Percentiles rank a stretch among this genome's conserved stretches.
phyloP scores from a whole-genome alignment of 2,888 invertebrate species.

The Athrips mouffetella region DNA sequence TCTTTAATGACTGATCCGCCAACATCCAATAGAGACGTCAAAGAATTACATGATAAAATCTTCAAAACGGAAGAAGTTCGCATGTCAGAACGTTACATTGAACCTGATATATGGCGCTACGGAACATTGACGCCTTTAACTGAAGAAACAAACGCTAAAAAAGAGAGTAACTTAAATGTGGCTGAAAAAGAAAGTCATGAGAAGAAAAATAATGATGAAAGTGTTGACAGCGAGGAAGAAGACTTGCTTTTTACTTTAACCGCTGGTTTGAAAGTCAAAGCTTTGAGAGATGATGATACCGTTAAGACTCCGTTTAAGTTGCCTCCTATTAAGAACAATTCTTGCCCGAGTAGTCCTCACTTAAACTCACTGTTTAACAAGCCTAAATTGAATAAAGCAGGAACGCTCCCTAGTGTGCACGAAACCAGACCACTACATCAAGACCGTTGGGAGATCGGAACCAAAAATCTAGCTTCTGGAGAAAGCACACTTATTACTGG shows the following conservation, averaged over 20 bases:
- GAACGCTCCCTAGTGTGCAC: conserved; percentile 32
- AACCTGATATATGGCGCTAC: conserved; percentile 35
- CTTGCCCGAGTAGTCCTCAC: conserved; percentile 44
- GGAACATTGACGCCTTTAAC: conserved; percentile 56
- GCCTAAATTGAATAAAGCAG: conserved; percentile 27
- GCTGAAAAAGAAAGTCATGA: conserved; percentile 22
- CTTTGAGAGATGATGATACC: conserved; percentile 29
- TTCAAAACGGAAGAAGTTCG: conserved; percentile 40
- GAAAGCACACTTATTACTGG: conserved; percentile 48
- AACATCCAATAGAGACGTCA: conserved; percentile 51
- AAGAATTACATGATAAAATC: conserved; percentile 54
- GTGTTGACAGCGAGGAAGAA: conserved; percentile 22
- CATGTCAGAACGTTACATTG: conserved; percentile 27
- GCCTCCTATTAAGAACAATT: conserved; percentile 41
- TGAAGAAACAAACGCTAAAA: conserved; percentile 55
- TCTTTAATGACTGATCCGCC: conserved; percentile 54
- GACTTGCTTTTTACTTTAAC: conserved; percentile 41
- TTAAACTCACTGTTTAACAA: conserved; percentile 46
- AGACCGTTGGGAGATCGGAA: conserved; percentile 47
- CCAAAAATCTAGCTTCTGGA: conserved; percentile 52
- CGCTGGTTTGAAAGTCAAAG: conserved; percentile 43
- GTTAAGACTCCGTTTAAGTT: conserved; percentile 43
- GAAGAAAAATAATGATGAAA: conserved; percentile 21
- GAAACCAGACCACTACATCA: conserved; percentile 31
- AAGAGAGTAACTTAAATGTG: conserved; percentile 45